Conservation (phyloP, 2,797 vertebrate species). For the Takifugu ocellatus region DNA sequence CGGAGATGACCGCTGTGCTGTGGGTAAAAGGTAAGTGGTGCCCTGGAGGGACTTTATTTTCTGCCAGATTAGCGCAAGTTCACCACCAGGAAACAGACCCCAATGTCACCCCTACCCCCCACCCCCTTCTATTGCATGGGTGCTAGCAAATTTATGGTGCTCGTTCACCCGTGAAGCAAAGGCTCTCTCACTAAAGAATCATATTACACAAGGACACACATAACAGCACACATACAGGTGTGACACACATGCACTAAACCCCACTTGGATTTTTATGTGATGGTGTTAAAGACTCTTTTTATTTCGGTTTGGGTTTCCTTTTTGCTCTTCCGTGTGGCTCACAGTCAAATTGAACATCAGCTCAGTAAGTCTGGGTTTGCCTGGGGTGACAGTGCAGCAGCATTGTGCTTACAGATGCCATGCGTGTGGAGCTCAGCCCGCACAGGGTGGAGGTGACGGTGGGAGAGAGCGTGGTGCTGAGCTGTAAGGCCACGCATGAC, state of each 20-base stretch:
- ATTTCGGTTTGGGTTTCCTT: neutral
- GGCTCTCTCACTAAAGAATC: slow-evolving; percentile 62
- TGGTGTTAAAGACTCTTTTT: too few species aligned
- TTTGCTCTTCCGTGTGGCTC: slow-evolving; percentile 12
- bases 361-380: slow-evolving; percentile 44
- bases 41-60: slow-evolving; percentile 59
- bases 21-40: slow-evolving; percentile 92
- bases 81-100: slow-evolving; percentile 62
- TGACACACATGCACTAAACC: slow-evolving; percentile 15
- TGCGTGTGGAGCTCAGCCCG: slow-evolving; percentile 90
- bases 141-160: slow-evolving; percentile 62
- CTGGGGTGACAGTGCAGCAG: slow-evolving; percentile 72
- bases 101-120: slow-evolving; percentile 55
- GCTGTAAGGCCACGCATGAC: slow-evolving; percentile 91
- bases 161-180: slow-evolving; percentile 61
- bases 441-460: slow-evolving; percentile 89
- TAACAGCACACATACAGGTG: slow-evolving; percentile 28
- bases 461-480: slow-evolving; percentile 94
- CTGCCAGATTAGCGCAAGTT: slow-evolving; percentile 69
- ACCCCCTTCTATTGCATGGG: slow-evolving; percentile 42
- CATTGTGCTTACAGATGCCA: slow-evolving; percentile 85
- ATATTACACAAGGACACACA: slow-evolving; percentile 65
- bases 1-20: slow-evolving; percentile 85
- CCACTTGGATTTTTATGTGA: slow-evolving; percentile 10
- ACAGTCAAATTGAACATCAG: slow-evolving; percentile 36